These are phyloP conservation scores for Anolis sagrei DNA, from an alignment of 2,113 vertebrate genomes.

Conservation along the genomic window DNA sequence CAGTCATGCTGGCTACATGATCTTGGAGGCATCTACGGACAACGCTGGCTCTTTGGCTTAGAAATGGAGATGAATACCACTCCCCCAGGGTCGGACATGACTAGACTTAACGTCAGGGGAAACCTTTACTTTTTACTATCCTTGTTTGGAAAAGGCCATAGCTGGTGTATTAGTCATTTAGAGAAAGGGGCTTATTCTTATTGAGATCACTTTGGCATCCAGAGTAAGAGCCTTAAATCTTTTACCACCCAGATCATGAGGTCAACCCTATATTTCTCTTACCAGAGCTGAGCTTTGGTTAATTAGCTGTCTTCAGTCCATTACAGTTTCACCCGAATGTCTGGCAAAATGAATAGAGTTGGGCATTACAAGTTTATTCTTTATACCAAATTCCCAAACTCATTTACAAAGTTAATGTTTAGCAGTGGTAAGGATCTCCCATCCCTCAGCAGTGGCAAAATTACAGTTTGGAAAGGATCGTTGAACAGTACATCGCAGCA, in stretches of 20 bases:
- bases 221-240: background rate
- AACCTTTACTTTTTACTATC: no score
- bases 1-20: no score
- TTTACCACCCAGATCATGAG: no score
- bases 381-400: background rate
- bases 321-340: background rate
- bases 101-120: no score
- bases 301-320: background rate
- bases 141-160: background rate
- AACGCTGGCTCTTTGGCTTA: no score
- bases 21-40: no score
- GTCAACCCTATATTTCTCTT: background rate
- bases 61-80: no score
- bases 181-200: background rate
- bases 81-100: no score
- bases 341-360: background rate
- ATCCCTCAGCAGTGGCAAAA: no score
- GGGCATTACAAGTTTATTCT: background rate
- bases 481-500: no score
- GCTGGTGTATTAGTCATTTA: background rate
- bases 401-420: background rate
- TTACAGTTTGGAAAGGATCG: no score
- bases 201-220: background rate
- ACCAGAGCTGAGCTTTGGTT: background rate
- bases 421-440: no score